Evolutionary conservation across 2,113 vertebrate genomes (phyloP).

Genomic region (Corvus hawaiiensis): DNA sequence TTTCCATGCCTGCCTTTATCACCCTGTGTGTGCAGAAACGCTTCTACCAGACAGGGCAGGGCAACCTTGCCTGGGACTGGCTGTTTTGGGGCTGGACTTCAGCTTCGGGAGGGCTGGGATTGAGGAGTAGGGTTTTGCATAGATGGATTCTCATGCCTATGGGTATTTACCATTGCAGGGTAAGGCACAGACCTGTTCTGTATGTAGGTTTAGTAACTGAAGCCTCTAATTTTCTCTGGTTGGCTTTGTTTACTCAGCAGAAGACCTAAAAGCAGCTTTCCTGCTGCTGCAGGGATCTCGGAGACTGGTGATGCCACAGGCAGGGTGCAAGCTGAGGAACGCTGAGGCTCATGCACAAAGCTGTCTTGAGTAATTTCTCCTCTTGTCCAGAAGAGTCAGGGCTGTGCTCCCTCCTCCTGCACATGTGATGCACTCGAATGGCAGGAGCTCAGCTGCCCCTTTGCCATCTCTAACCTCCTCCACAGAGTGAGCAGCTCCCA

Average conservation of each 20-base stretch:
- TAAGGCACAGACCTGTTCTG: not conserved
- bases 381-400: not conserved
- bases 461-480: not conserved
- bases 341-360: not conserved
- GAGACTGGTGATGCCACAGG: not conserved
- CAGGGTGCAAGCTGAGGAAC: not conserved
- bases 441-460: not conserved
- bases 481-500: not conserved
- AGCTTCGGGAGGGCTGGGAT: not conserved
- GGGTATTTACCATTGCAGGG: not conserved
- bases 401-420: not conserved
- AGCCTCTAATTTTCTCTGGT: not conserved
- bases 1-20: not conserved
- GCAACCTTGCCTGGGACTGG: not conserved
- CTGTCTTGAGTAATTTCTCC: not conserved
- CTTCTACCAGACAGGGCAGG: not conserved
- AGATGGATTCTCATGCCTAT: not conserved
- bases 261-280: conserved; percentile 9
- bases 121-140: not conserved
- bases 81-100: not conserved
- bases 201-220: not conserved
- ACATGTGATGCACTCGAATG: accelerated
- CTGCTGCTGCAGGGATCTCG: not conserved
- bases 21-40: not conserved
- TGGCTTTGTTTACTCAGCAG: conserved; percentile 29